A percentile compares a stretch with the other conserved stretches of the same genome.
phyloP scores from a whole-genome alignment of 2,797 vertebrate genomes.

The Centropyge bicolor region DNA sequence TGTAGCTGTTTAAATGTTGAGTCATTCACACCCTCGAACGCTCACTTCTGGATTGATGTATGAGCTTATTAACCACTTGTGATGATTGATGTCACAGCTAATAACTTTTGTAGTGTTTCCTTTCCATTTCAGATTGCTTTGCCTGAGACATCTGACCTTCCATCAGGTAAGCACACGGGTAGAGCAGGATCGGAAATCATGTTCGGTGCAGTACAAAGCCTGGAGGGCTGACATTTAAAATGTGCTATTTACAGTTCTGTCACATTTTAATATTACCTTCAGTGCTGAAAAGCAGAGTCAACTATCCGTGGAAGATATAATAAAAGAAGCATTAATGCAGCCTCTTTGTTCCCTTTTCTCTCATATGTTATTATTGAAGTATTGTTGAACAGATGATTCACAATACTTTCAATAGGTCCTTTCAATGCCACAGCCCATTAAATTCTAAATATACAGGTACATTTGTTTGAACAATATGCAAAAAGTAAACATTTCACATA shows the following conservation, averaged over 20 bases:
- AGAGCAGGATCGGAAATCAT: constrained; percentile 32
- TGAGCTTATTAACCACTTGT: constrained; percentile 29
- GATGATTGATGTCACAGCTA: constrained; percentile 36
- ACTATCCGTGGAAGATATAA: constrained; percentile 12
- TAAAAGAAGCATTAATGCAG: constrained; percentile 1
- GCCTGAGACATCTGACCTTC: constrained; percentile 42
- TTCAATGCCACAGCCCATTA: neutral
- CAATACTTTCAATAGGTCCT: neutral
- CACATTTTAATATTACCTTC: constrained; percentile 52
- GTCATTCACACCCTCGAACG: neutral
- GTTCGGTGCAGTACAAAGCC: constrained; percentile 43
- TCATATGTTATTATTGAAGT: neutral
- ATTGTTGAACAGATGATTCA: constrained; percentile 8
- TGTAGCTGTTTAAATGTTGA: neutral
- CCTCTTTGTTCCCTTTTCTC: neutral
- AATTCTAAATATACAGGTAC: neutral
- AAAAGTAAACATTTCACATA: constrained; percentile 6
- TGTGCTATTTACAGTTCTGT: constrained; percentile 52
- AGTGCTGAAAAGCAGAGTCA: constrained; percentile 33
- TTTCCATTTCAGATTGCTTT: constrained; percentile 63
- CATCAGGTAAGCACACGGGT: constrained; percentile 68
- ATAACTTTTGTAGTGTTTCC: constrained; percentile 31
- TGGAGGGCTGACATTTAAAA: constrained; percentile 67
- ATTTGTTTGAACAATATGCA: neutral
- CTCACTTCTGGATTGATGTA: constrained; percentile 15